Conservation (phyloP, 2,113 vertebrate genomes). For the Rhabdornis inornatus region DNA sequence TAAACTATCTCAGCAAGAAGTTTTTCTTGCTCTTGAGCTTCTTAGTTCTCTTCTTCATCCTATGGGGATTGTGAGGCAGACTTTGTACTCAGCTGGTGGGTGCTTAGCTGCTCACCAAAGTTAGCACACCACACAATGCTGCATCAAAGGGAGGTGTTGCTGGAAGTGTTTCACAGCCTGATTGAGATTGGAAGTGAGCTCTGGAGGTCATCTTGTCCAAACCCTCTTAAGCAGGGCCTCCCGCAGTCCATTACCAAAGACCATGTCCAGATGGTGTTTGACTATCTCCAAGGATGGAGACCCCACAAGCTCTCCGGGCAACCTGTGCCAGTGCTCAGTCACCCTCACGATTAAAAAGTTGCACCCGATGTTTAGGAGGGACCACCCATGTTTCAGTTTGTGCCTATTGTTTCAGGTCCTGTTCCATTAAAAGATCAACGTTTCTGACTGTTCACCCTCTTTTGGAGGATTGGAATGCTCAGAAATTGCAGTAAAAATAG, state of each 20-base stretch:
- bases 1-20: not conserved
- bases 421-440: not conserved
- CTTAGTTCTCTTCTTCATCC: not conserved
- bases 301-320: not conserved
- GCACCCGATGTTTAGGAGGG: fast-evolving
- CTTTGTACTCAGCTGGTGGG: not conserved
- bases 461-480: not conserved
- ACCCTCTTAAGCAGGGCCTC: not conserved
- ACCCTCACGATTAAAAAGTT: not conserved
- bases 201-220: not conserved
- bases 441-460: not conserved
- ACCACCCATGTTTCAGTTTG: not conserved
- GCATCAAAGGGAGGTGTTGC: not conserved
- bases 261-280: not conserved
- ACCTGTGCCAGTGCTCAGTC: not conserved
- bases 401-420: not conserved
- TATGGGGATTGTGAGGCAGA: not conserved
- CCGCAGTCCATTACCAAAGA: fast-evolving
- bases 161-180: not conserved
- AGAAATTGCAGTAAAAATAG: not conserved
- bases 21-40: not conserved
- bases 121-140: not conserved
- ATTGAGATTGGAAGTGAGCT: not conserved
- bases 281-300: not conserved
- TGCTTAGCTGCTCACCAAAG: not conserved